A percentile compares a stretch with the other conserved stretches of the same genome.
phyloP scores from a whole-genome alignment of 2,113 vertebrate species.

The Odontesthes bonariensis region DNA sequence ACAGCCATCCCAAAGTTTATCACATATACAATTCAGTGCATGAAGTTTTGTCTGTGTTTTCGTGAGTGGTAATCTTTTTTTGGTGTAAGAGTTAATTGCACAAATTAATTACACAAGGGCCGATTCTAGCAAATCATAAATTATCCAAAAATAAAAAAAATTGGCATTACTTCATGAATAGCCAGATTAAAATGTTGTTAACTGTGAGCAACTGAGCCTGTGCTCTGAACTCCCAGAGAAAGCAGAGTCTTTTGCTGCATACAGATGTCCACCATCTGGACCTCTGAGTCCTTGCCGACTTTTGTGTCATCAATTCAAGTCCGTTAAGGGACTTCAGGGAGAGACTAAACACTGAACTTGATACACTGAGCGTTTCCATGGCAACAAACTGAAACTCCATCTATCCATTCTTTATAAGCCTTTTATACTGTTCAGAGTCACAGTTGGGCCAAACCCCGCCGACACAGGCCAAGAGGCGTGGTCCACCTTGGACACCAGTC shows the following conservation, averaged over 20 bases:
- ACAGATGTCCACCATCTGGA: no score
- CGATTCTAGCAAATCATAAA: not conserved
- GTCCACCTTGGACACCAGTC: not conserved
- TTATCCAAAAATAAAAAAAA: not conserved
- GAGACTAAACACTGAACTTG: not conserved
- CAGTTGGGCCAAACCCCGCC: not conserved
- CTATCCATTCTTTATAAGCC: not conserved
- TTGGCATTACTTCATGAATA: not conserved
- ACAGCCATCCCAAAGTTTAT: no score
- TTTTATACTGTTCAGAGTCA: not conserved
- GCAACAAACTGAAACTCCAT: not conserved
- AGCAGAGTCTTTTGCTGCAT: not conserved
- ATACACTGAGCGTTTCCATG: constrained; percentile 5
- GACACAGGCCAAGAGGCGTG: not conserved
- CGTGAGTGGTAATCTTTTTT: no score
- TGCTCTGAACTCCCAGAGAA: not conserved
- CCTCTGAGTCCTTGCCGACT: not conserved
- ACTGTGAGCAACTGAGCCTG: no score
- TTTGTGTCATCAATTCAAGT: not conserved
- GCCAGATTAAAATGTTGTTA: not conserved
- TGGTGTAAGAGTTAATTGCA: no score
- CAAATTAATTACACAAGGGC: not conserved
- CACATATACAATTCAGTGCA: no score
- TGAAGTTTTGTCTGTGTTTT: no score
- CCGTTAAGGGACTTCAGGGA: not conserved